A percentile compares a stretch with the other conserved stretches of the same genome.
These are phyloP conservation scores for Koerneria pararmatus DNA, from an alignment of 2,888 invertebrate species.

Conservation along the genomic window DNA sequence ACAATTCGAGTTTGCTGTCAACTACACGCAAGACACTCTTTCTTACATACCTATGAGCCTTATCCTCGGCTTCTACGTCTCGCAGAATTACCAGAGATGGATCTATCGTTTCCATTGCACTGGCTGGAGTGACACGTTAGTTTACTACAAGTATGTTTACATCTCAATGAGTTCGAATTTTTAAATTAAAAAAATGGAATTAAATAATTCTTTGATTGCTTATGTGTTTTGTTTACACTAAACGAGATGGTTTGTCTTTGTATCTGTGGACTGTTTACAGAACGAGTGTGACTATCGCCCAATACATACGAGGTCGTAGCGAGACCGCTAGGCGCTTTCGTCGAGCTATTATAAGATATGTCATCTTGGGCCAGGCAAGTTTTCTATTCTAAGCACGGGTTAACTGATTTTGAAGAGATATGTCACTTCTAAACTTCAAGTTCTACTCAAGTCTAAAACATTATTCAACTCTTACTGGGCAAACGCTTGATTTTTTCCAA, in stretches of 20 bases:
- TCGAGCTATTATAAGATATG: constrained; percentile 18
- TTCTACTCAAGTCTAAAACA: too few species aligned
- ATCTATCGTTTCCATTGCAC: constrained; percentile 9
- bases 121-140: constrained; percentile 21
- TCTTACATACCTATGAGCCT: constrained; percentile 16
- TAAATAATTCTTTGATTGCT: too few species aligned
- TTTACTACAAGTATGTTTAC: too few species aligned
- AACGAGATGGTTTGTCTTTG: too few species aligned
- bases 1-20: constrained; percentile 10
- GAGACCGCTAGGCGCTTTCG: constrained; percentile 11
- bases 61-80: constrained; percentile 17
- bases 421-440: too few species aligned
- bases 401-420: too few species aligned
- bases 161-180: too few species aligned
- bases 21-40: constrained; percentile 5
- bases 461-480: too few species aligned
- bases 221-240: too few species aligned
- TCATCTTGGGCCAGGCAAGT: constrained; percentile 1
- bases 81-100: constrained; percentile 16
- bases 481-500: too few species aligned
- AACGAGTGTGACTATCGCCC: constrained; percentile 7
- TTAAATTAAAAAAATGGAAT: too few species aligned
- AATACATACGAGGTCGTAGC: constrained; percentile 15
- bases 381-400: background rate
- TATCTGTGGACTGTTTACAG: too few species aligned